Evolutionary conservation across 2,797 vertebrate genomes (phyloP).

Genomic region (Liasis olivaceus): DNA sequence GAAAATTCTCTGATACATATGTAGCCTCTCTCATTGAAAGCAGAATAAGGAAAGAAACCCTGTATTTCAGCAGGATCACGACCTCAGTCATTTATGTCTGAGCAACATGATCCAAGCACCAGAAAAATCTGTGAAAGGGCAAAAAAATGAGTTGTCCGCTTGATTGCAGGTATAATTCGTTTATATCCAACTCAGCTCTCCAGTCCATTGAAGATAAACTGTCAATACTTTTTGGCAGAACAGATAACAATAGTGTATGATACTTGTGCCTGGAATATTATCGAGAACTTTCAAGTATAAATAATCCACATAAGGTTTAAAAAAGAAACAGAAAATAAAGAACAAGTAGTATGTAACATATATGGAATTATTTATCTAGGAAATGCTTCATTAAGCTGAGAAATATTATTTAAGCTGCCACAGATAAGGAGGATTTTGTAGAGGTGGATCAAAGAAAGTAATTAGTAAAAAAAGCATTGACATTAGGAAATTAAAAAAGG

Average conservation of each 20-base stretch:
- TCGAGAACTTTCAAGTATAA: neutral
- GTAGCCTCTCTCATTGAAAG: neutral
- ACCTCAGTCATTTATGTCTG: slow-evolving; percentile 1
- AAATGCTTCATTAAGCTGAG: neutral
- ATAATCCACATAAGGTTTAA: neutral
- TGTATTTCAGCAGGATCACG: neutral
- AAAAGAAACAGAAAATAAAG: neutral
- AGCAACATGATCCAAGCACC: slow-evolving; percentile 37
- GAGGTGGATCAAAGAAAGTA: neutral
- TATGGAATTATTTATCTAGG: neutral
- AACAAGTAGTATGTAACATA: neutral
- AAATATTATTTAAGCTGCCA: neutral
- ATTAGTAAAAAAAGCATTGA: neutral
- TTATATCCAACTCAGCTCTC: neutral
- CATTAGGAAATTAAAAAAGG: neutral
- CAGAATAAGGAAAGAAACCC: too few relatives aligned
- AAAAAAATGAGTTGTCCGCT: neutral
- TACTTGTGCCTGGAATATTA: slow-evolving; percentile 27
- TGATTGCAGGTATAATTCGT: neutral
- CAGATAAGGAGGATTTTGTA: neutral
- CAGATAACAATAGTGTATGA: slow-evolving; percentile 39
- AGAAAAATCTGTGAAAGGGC: slow-evolving; percentile 37
- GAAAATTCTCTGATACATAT: too few relatives aligned
- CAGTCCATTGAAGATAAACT: neutral
- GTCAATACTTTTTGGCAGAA: neutral